These are phyloP conservation scores for Tretioscincus oriximinensis DNA, from an alignment of 2,113 vertebrate species.

Conservation along the genomic window DNA sequence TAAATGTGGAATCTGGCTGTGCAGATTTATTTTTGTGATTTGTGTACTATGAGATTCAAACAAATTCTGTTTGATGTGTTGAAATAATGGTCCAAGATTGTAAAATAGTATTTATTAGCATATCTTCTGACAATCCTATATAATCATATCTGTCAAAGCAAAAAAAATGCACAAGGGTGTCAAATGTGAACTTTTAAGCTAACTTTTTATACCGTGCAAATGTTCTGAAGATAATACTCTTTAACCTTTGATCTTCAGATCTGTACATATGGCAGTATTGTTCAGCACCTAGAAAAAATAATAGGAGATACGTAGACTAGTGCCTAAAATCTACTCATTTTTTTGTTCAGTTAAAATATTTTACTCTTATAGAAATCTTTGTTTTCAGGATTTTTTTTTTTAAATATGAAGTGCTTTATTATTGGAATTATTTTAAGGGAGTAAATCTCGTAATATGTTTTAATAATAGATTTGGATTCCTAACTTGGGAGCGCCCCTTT, in stretches of 20 bases:
- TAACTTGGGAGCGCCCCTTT: conserved; percentile 32
- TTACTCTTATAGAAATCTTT: neutral
- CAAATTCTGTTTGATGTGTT: too few species aligned
- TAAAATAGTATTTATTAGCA: neutral
- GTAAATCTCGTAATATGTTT: conserved; percentile 29
- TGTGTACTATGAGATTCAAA: too few species aligned
- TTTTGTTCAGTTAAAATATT: neutral
- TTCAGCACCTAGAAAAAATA: neutral
- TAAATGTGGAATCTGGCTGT: too few species aligned
- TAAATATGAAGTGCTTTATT: conserved; percentile 40
- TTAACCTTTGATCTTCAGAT: neutral
- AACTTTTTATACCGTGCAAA: neutral
- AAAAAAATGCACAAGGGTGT: neutral
- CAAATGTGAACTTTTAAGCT: neutral
- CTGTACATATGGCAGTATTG: neutral
- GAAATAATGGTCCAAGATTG: too few species aligned
- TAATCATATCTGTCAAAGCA: neutral
- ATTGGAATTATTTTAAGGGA: conserved; percentile 51
- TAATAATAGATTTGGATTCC: conserved; percentile 25
- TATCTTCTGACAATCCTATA: neutral
- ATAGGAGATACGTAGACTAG: neutral
- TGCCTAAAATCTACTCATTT: neutral
- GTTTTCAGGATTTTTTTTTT: conserved; percentile 8
- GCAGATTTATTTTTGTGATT: too few species aligned
- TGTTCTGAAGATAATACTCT: neutral